Base-by-base conservation (phyloP, 2,113 vertebrate species). In the Scomber colias region DNA sequence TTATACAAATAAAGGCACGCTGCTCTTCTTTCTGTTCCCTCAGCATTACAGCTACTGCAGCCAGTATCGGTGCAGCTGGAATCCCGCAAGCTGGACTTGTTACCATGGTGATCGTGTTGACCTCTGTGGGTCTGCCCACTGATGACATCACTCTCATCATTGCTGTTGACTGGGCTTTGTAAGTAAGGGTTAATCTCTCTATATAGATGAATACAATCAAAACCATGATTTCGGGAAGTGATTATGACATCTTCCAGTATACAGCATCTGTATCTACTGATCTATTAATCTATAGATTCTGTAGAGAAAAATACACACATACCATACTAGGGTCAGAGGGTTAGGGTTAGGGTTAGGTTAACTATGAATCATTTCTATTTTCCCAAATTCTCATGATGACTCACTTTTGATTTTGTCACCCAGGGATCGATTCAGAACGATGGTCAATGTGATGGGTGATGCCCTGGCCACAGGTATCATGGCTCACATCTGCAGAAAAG, bases 101-200 rank as follows among this genome's bases (percentile, higher is more conserved):
- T 83, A 99, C 98, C 68, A 99, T 99, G 98, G 98, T 98, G 92
- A 99, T 99, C 0, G 98, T 99, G 64, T 92, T 99, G 77, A 99
- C 98, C 59, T 99, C 98, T 0, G 98, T 99, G 61, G 98, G 98
- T 17, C 94, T 99, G 82, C 98, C 98, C 14, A 99, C 97, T 0
- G 97, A 99, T 0, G 98, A 99, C 93, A 99, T 99, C 95, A 97
- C 97, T 0, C 90, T 99, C 69, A 99, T 99, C 64, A 97, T 99
- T 15, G 98, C 98, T 0, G 97, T 99, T 0, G 98, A 99, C 81
- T 99, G 98, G 98, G 98, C 98, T 19, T 92, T 99, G 98, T 99
- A 93, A 98, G 98, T 97, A 82, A 63, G 16, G 19, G 11, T 71
- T 65, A 2, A 35, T 76, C 12, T 70, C n/a, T 61, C 21, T 7